These are phyloP conservation scores for Egretta garzetta DNA, from an alignment of 2,113 vertebrate genomes.

Conservation along the genomic window DNA sequence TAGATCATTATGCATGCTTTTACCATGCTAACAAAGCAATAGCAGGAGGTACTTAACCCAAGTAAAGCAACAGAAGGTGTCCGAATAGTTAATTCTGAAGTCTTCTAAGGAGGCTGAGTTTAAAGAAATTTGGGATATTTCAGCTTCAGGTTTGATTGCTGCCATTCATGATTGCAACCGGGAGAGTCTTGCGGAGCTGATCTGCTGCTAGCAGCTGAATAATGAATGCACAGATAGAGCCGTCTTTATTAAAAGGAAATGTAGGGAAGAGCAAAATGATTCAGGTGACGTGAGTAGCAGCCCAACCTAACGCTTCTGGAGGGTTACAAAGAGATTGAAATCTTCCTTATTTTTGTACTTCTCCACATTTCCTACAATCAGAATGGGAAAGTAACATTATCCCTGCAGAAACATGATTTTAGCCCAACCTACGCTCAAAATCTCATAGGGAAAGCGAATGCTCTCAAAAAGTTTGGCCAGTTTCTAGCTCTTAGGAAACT, in stretches of 20 bases:
- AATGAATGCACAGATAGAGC: neutral
- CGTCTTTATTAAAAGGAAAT: neutral
- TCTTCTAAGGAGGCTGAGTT: neutral
- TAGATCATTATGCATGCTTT: neutral
- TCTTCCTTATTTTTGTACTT: neutral
- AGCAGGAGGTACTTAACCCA: neutral
- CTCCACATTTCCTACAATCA: neutral
- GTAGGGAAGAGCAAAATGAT: neutral
- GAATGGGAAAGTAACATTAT: neutral
- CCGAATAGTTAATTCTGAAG: neutral
- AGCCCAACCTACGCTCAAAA: neutral
- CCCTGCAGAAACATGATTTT: neutral
- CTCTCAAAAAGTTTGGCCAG: neutral
- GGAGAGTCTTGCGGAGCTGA: neutral
- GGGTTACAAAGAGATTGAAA: neutral
- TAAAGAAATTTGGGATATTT: neutral
- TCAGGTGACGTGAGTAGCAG: neutral
- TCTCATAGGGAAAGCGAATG: neutral
- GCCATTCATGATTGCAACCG: neutral
- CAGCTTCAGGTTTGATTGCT: neutral
- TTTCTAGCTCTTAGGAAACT: neutral
- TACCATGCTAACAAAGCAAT: neutral
- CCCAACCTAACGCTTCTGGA: neutral
- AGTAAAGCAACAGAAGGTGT: neutral
- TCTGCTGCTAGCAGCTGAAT: neutral